A percentile compares a stretch with the other conserved stretches of the same genome.
Evolutionary conservation across 2,888 invertebrate species (phyloP).

Genomic region (Dicycla oo): DNA sequence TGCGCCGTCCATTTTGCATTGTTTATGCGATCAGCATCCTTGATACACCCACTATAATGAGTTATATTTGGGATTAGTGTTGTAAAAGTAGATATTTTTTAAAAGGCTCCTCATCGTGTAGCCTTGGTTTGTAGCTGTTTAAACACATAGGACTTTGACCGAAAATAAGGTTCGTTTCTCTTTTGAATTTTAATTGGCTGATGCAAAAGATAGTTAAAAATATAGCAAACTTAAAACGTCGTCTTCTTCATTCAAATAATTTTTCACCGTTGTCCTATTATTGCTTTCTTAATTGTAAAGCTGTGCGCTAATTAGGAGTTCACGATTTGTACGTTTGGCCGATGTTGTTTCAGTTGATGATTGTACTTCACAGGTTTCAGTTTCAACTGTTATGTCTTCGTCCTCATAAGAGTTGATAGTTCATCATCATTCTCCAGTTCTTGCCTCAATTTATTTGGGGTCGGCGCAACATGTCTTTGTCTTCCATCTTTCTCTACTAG

Average conservation of each 20-base stretch:
- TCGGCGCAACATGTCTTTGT: too few relatives aligned
- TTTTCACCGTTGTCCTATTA: not conserved
- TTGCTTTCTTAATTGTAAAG: not conserved
- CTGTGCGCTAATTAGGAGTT: not conserved
- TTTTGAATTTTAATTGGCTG: slow-evolving; percentile 18
- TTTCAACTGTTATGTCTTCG: not conserved
- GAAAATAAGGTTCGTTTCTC: not conserved
- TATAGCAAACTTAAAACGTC: not conserved
- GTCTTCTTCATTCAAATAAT: not conserved
- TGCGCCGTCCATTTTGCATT: slow-evolving; percentile 36
- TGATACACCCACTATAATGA: slow-evolving; percentile 47
- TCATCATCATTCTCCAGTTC: too few relatives aligned
- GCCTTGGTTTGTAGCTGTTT: slow-evolving; percentile 16
- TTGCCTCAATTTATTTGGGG: too few relatives aligned
- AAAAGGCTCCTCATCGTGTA: slow-evolving; percentile 5
- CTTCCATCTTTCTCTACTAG: too few relatives aligned
- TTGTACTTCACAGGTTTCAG: not conserved
- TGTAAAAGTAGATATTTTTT: slow-evolving; percentile 19
- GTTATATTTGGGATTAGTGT: slow-evolving; percentile 35
- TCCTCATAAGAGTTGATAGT: not conserved
- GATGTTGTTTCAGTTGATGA: not conserved
- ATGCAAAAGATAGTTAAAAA: not conserved
- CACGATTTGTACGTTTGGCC: not conserved
- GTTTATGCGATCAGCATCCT: slow-evolving; percentile 45
- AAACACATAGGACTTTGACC: slow-evolving; percentile 9